Evolutionary conservation across 2,113 vertebrate genomes (phyloP), one percentile per base, ranked within the genome.

Genomic region (Chionis minor): DNA sequence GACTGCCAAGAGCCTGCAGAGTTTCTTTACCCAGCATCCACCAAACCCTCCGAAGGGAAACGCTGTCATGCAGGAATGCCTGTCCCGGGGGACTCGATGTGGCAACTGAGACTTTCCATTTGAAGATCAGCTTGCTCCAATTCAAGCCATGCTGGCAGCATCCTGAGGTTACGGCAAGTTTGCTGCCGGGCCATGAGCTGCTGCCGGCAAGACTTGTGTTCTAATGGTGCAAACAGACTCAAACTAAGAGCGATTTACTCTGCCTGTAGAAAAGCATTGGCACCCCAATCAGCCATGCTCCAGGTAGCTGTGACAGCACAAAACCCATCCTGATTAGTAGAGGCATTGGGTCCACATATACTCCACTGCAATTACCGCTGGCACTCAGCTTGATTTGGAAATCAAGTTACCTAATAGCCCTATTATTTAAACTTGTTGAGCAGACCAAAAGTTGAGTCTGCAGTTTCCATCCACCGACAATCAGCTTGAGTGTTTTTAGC

Each of bases 171-270:
- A 38, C 86, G 73, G 54, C 13, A 54, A n/a, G 15, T 13, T 8
- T 94, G 55, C 62, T 77, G 49, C 45, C 1, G 3, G 72, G 66
- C 58, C 2, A 0, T 3, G 62, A 58, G 44, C 63, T 73, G 72
- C 63, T 78, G 73, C 52, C 1, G 5, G 35, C 54, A n/a, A 69
- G 63, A 44, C 5, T 0, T 0, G 0, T 32, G 49, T 78, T 47
- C 52, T 28, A 45, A 22, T 1, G 7, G 20, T 11, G 24, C 2
- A 4, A 77, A 35, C 13, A 33, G 38, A 14, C 47, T 80, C 38
- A 24, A 38, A 17, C 12, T 16, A 42, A 51, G 38, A 65, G 22
- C 14, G 51, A 15, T 62, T 93, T 55, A 27, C 4, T 78, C 59
- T 63, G 32, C 51, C 26, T 62, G 42, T 58, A 72, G 71, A 28